These are phyloP conservation scores for human DNA, from an alignment of 2,113 vertebrate species.

Conservation along the genomic window GRCh38 chr7:74753501-74754000, in stretches of 20 bases:
- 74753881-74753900: constrained; percentile 88
- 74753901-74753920: constrained; percentile 88
- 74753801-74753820: background rate
- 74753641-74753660: too few species aligned
- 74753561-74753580: too few species aligned
- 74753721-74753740: background rate
- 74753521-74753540: too few species aligned
- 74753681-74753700: background rate
- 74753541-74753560: too few species aligned
- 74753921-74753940: constrained; percentile 87
- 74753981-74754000: constrained; percentile 87
- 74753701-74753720: background rate
- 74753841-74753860: constrained; percentile 87
- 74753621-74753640: too few species aligned
- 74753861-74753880: constrained; percentile 88
- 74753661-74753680: too few species aligned
- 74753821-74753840: background rate
- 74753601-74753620: too few species aligned
- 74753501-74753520: too few species aligned
- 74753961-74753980: constrained; percentile 87
- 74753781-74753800: background rate
- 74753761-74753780: background rate
- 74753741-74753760: background rate
- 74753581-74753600: too few species aligned
- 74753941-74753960: constrained; percentile 88